phyloP scores from a whole-genome alignment of 2,888 invertebrate genomes.

The Desoria tigrina region DNA sequence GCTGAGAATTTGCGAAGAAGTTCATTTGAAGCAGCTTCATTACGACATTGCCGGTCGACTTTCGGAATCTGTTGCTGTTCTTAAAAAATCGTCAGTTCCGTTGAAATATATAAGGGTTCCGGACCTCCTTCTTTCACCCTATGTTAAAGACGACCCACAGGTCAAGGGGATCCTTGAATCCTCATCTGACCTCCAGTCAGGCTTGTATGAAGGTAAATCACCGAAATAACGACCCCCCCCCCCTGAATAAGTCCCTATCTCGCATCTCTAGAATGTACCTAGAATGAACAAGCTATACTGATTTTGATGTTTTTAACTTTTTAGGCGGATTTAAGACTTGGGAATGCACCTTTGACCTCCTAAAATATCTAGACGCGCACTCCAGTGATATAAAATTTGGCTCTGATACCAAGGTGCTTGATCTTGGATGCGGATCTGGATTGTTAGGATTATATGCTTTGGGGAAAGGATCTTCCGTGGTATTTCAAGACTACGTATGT shows the following conservation, averaged over 20 bases:
- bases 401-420: conserved; percentile 67
- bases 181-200: conserved; percentile 45
- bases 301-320: not conserved
- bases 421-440: conserved; percentile 91
- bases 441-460: conserved; percentile 80
- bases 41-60: conserved; percentile 8
- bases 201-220: conserved; percentile 52
- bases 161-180: conserved; percentile 39
- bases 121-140: conserved; percentile 23
- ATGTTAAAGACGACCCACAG: conserved; percentile 24
- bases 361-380: conserved; percentile 64
- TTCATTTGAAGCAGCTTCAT: conserved; percentile 15
- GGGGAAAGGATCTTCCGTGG: conserved; percentile 68
- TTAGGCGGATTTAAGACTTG: conserved; percentile 91
- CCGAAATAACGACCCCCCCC: too few relatives aligned
- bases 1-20: not conserved
- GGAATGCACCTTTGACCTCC: conserved; percentile 87
- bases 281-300: conserved; percentile 1
- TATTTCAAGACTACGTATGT: conserved; percentile 93
- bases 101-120: conserved; percentile 33
- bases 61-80: not conserved
- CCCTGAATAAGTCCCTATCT: not conserved
- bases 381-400: not conserved
- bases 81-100: not conserved
- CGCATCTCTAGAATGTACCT: not conserved